Evolutionary conservation across 1,140 invertebrate genomes (phyloP), one percentile per base, ranked within the genome.

Genomic region (Drosophila serrata): DNA sequence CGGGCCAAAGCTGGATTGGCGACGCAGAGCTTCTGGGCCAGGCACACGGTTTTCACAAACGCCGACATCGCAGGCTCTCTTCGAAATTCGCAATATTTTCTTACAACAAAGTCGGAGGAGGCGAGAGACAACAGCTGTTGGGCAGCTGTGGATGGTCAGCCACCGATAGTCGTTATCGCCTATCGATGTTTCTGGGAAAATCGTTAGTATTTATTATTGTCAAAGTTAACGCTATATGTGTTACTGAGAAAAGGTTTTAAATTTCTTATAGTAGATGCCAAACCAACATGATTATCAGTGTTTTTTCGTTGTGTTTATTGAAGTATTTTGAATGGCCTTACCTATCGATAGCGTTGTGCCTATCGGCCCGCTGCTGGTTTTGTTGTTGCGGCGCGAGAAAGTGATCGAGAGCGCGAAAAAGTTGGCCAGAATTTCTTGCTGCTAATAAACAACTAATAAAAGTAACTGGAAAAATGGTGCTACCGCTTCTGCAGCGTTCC

Each of bases 401-500:
- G 42, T 55, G 59, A 56, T 64, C 53, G 33, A 53, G 51, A 37
- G 33, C 49, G 48, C 67, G 19, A 70, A 64, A 64, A 55, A 35
- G 24, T 51, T 53, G 33, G 48, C n/a, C 31, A n/a, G 40, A 45
- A 64, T 53, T 69, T 55, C 4, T 46, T 46, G 22, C 15, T 49
- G 22, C 31, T 24, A 6, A 45, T 17, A 37, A 73, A 74, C 24
- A 46, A 56, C 45, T n/a, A 33, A 5, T 43, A 60, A 63, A 69
- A 51, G 51, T 43, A 72, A 74, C 40, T 64, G 42, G 33, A 29
- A 87, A 77, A 11, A 92, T 92, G 91, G 85, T 92, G 64, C 57
- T 91, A 58, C 91, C 82, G 46, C 27, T 91, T 62, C 58, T 92
- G 53, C 77, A 91, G 53, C 87, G 84, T 37, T 81, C 85, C 56